A percentile compares a stretch with the other conserved stretches of the same genome.
phyloP scores from a whole-genome alignment of 1,140 invertebrate species.

The Cyrtorhinus lividipennis region DNA sequence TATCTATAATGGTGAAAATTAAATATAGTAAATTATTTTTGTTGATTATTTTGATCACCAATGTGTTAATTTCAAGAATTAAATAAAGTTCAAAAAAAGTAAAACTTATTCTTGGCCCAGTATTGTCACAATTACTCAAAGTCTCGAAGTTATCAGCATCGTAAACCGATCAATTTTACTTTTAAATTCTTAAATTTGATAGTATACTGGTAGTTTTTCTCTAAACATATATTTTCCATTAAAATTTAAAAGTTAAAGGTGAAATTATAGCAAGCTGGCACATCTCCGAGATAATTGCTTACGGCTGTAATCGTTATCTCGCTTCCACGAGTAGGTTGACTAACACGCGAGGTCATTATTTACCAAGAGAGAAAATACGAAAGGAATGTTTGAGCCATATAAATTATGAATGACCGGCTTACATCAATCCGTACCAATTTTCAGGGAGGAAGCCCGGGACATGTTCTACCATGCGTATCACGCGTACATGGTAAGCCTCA shows the following conservation, averaged over 20 bases:
- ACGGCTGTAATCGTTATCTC: too few relatives aligned
- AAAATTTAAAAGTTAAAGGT: background rate
- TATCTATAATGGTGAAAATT: background rate
- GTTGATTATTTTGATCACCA: too few relatives aligned
- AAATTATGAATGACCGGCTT: background rate
- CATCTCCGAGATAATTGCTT: too few relatives aligned
- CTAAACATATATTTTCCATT: background rate
- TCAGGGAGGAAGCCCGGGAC: slow-evolving; percentile 68
- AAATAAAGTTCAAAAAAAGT: too few relatives aligned
- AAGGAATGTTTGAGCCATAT: background rate
- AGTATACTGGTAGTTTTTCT: background rate
- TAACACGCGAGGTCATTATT: too few relatives aligned
- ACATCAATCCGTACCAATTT: slow-evolving; percentile 21
- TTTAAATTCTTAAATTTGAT: too few relatives aligned
- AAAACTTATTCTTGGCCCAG: too few relatives aligned
- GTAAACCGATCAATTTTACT: too few relatives aligned
- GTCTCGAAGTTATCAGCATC: background rate
- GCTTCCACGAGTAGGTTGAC: too few relatives aligned
- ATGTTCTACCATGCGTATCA: slow-evolving; percentile 98
- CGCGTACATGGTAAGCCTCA: slow-evolving; percentile 67
- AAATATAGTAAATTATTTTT: background rate
- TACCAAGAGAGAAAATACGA: background rate
- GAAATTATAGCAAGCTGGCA: background rate
- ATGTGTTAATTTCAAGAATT: background rate
- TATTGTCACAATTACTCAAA: background rate